Percentiles rank a stretch among this genome's conserved stretches.
These are phyloP conservation scores for Henicopernis longicauda DNA, from an alignment of 2,113 vertebrate species.

Conservation along the genomic window DNA sequence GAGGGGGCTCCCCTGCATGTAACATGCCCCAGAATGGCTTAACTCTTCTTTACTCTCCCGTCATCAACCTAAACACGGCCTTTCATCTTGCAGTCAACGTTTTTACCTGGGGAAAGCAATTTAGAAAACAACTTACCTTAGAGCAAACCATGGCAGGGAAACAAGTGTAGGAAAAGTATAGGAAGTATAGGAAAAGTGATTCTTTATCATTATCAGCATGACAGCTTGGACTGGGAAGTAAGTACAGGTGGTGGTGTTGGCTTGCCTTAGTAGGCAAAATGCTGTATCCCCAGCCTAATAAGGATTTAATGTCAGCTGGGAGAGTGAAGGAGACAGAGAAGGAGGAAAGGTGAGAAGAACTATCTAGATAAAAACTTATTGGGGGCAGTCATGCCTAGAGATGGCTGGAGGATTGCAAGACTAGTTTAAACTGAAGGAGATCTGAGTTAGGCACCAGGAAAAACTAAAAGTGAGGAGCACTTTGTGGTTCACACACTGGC, in stretches of 20 bases:
- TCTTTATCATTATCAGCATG: background rate
- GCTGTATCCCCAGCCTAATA: background rate
- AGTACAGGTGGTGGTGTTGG: background rate
- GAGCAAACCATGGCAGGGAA: background rate
- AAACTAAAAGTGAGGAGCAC: background rate
- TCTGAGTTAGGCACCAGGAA: background rate
- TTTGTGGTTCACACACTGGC: background rate
- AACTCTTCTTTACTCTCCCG: background rate
- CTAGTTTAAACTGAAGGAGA: background rate
- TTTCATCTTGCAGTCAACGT: background rate
- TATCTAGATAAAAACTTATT: background rate
- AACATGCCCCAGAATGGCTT: background rate
- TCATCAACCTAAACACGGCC: background rate
- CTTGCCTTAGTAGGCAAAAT: background rate
- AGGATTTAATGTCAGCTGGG: background rate
- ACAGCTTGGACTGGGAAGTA: background rate
- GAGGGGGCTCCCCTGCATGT: fast-evolving
- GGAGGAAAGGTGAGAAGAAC: background rate
- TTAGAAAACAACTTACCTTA: background rate
- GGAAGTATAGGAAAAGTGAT: background rate
- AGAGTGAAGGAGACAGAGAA: background rate
- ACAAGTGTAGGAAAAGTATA: background rate
- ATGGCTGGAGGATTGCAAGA: background rate
- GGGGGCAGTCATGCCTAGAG: background rate
- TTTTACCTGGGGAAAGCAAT: background rate